These are phyloP conservation scores for Ryuthela nishihirai DNA, from an alignment of 2,888 invertebrate genomes.

Conservation along the genomic window DNA sequence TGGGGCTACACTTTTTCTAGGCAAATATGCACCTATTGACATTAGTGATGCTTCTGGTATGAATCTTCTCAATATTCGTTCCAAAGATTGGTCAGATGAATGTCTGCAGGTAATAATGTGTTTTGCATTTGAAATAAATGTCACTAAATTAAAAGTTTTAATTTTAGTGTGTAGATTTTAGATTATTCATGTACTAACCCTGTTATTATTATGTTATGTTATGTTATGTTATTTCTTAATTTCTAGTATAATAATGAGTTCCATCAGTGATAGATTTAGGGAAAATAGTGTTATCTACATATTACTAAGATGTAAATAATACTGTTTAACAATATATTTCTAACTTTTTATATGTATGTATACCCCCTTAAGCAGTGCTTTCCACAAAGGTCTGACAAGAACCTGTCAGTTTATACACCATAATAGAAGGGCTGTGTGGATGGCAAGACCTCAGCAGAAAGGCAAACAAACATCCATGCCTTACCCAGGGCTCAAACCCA, in stretches of 20 bases:
- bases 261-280: too few species aligned
- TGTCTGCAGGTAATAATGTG: conserved; percentile 62
- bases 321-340: neutral
- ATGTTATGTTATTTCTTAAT: too few species aligned
- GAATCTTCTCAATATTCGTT: conserved; percentile 83
- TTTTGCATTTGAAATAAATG: neutral
- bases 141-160: neutral
- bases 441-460: too few species aligned
- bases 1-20: conserved; percentile 79
- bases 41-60: conserved; percentile 91
- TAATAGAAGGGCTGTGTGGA: too few species aligned
- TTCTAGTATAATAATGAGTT: too few species aligned
- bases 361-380: neutral
- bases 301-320: neutral
- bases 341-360: neutral
- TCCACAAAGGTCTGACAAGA: too few species aligned
- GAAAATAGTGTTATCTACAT: too few species aligned
- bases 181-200: too few species aligned
- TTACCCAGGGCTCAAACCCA: too few species aligned
- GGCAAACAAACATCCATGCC: too few species aligned
- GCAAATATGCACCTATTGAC: conserved; percentile 85
- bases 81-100: conserved; percentile 68
- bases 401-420: too few species aligned
- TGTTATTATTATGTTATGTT: too few species aligned
- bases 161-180: neutral